Conservation (phyloP, 92 coral and sea anemone species). For the Blastomussa wellsi region DNA sequence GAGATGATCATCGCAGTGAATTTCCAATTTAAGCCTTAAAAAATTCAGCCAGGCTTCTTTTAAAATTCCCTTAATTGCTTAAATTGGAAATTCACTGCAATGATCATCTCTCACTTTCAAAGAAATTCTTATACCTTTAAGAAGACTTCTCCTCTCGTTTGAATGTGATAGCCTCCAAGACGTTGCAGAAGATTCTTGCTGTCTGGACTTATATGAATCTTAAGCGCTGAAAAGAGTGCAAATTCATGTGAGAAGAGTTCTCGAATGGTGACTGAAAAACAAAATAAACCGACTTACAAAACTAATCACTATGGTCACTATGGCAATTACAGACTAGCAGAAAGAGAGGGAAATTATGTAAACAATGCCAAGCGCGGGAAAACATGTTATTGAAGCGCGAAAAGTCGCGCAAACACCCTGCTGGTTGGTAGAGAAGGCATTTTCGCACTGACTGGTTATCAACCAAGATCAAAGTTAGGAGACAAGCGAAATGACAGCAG, state of each 20-base stretch:
- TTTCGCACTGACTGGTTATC: not conserved
- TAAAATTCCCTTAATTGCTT: no score
- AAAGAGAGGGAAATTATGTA: not conserved
- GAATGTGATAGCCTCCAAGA: conserved; percentile 80
- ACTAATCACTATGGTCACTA: not conserved
- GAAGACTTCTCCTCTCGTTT: conserved; percentile 78
- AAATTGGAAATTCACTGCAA: no score
- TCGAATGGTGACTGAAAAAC: not conserved
- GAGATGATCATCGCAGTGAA: no score
- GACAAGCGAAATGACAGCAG: not conserved
- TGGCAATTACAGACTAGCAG: no score
- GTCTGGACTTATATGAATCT: conserved; percentile 78
- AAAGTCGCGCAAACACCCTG: not conserved
- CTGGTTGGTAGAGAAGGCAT: not conserved
- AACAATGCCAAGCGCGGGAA: not conserved
- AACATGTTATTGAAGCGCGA: not conserved
- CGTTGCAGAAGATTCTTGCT: conserved; percentile 59
- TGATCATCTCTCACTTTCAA: no score
- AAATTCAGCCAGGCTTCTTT: no score
- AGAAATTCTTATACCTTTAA: conserved; percentile 54
- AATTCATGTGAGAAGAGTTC: not conserved
- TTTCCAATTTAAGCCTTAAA: no score
- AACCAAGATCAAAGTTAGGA: not conserved
- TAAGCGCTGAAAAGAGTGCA: conserved; percentile 59
- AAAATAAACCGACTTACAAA: not conserved